phyloP scores from a whole-genome alignment of 92 coral and sea anemone species.

The Bergia sp. region DNA sequence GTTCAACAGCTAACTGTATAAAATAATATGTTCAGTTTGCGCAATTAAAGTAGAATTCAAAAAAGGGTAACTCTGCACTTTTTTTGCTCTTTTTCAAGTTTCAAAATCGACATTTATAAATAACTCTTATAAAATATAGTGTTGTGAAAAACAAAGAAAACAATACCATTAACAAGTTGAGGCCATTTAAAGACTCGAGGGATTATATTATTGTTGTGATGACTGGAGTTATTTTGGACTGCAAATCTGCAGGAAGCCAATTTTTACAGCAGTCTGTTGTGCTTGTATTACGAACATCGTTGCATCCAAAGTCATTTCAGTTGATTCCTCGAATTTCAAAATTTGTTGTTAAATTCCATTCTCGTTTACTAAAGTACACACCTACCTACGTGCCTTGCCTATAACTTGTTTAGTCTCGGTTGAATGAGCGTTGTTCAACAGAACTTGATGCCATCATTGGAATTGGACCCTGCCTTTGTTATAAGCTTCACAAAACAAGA shows the following conservation, averaged over 20 bases:
- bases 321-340: background rate
- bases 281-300: background rate
- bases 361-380: background rate
- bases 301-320: background rate
- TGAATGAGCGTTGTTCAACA: too few relatives aligned
- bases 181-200: slow-evolving; percentile 16
- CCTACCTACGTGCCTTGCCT: background rate
- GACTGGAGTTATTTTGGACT: background rate
- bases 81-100: background rate
- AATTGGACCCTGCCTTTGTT: too few relatives aligned
- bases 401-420: too few relatives aligned
- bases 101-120: background rate
- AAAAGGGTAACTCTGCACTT: background rate
- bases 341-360: background rate
- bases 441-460: too few relatives aligned
- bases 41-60: background rate
- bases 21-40: background rate
- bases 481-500: too few relatives aligned
- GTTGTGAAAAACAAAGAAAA: background rate
- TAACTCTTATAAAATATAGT: background rate
- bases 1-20: background rate
- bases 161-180: background rate
- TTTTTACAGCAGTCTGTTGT: background rate
- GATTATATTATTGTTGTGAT: background rate
- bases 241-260: background rate